phyloP scores from a whole-genome alignment of 2,113 vertebrate genomes.

The Oryzias melastigma region DNA sequence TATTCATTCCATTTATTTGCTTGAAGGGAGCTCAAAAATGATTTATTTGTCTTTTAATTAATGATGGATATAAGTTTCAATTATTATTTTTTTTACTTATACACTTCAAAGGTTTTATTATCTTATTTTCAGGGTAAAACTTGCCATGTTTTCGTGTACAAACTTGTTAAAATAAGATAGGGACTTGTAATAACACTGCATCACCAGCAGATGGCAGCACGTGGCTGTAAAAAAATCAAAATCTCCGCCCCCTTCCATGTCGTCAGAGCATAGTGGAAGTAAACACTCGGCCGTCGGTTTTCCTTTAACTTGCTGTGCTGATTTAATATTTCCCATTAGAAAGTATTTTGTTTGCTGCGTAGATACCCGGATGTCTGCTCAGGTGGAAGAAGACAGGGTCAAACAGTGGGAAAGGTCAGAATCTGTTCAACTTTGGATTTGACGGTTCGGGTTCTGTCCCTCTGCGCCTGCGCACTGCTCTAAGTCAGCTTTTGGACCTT shows the following conservation, averaged over 20 bases:
- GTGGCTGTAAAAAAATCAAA: too few species aligned
- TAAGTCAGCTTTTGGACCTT: too few species aligned
- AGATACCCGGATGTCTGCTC: conserved; percentile 32
- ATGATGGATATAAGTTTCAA: too few species aligned
- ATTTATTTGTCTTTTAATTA: too few species aligned
- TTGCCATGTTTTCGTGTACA: neutral
- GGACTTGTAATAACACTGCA: neutral
- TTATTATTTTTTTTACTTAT: too few species aligned
- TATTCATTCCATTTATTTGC: too few species aligned
- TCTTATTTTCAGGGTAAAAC: neutral
- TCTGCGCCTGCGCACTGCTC: too few species aligned
- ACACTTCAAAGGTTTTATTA: too few species aligned
- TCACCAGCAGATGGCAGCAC: neutral
- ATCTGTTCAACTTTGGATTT: neutral
- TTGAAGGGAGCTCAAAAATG: too few species aligned
- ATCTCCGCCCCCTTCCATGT: neutral
- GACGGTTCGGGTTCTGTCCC: too few species aligned
- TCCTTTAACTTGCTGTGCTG: neutral
- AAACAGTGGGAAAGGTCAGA: conserved; percentile 71
- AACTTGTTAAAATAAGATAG: neutral
- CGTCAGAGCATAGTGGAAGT: conserved; percentile 49
- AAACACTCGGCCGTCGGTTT: neutral
- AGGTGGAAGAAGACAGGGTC: conserved; percentile 43
- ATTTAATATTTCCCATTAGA: neutral
- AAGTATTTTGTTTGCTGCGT: neutral